These are phyloP conservation scores for Ceratina japonica DNA, from an alignment of 1,140 invertebrate genomes.

Conservation along the genomic window DNA sequence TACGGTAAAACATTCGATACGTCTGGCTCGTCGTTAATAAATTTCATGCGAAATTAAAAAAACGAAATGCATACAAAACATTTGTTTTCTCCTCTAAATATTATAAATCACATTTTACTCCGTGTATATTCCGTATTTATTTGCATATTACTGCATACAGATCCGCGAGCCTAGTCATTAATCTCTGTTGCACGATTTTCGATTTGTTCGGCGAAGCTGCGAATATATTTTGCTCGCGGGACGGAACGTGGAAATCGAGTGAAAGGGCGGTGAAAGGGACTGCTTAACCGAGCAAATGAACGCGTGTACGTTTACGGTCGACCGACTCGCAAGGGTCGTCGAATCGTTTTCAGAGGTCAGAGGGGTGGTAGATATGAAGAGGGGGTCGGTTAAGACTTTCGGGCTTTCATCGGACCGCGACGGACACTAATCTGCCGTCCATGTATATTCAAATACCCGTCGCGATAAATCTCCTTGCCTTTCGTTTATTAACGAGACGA, in stretches of 20 bases:
- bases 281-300: constrained; percentile 19
- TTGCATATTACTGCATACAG: no score
- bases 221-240: no score
- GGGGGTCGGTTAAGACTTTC: constrained; percentile 20
- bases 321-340: constrained; percentile 20
- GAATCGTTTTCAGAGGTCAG: constrained; percentile 21
- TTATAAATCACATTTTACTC: no score
- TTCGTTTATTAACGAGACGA: constrained; percentile 21
- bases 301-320: constrained; percentile 13
- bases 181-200: no score
- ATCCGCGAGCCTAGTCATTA: no score
- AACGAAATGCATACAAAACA: no score
- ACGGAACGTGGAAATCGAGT: background rate
- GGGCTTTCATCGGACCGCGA: background rate
- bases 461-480: constrained; percentile 27
- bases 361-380: constrained; percentile 16
- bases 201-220: no score
- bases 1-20: no score
- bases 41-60: no score
- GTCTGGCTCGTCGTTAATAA: no score
- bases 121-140: no score
- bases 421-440: constrained; percentile 19
- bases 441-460: constrained; percentile 26
- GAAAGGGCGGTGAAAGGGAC: background rate
- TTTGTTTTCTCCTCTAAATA: no score